A percentile compares a stretch with the other conserved stretches of the same genome.
Evolutionary conservation across 2,797 vertebrate genomes (phyloP).

Genomic region (Lacerta viridis): DNA sequence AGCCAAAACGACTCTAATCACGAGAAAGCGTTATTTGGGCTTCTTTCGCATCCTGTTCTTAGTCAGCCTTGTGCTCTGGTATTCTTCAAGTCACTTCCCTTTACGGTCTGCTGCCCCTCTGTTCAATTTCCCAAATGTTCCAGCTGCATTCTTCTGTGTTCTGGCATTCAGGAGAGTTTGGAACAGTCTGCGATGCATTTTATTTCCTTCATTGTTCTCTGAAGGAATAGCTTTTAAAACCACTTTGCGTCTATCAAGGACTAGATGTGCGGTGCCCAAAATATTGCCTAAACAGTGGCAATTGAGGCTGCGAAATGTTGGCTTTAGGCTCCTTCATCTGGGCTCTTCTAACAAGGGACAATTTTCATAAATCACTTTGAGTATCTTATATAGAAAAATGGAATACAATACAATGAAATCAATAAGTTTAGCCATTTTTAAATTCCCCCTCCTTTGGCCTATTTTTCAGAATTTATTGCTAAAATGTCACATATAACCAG

Average conservation of each 20-base stretch:
- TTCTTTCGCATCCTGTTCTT: slow-evolving; percentile 32
- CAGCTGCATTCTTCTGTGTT: slow-evolving; percentile 13
- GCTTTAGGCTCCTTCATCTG: not conserved
- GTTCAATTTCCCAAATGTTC: slow-evolving; percentile 11
- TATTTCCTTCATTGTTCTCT: not conserved
- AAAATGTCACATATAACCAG: too few relatives aligned
- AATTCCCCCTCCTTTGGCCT: too few relatives aligned
- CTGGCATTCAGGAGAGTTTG: slow-evolving; percentile 18
- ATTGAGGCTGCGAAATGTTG: not conserved
- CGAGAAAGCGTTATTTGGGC: slow-evolving; percentile 8
- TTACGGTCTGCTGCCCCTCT: slow-evolving; percentile 8
- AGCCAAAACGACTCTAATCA: slow-evolving; percentile 1
- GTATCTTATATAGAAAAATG: too few relatives aligned
- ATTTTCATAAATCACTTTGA: not conserved
- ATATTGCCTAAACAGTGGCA: slow-evolving; percentile 8
- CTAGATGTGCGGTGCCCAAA: not conserved
- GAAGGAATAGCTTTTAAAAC: not conserved
- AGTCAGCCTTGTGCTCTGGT: not conserved
- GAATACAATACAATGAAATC: too few relatives aligned
- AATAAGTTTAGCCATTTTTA: too few relatives aligned
- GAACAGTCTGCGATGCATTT: not conserved
- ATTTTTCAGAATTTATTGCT: too few relatives aligned
- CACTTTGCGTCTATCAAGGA: not conserved
- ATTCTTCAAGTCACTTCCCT: slow-evolving; percentile 4
- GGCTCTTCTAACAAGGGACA: not conserved